phyloP scores from a whole-genome alignment of 92 coral and sea anemone genomes.

The Plumapathes pennacea region DNA sequence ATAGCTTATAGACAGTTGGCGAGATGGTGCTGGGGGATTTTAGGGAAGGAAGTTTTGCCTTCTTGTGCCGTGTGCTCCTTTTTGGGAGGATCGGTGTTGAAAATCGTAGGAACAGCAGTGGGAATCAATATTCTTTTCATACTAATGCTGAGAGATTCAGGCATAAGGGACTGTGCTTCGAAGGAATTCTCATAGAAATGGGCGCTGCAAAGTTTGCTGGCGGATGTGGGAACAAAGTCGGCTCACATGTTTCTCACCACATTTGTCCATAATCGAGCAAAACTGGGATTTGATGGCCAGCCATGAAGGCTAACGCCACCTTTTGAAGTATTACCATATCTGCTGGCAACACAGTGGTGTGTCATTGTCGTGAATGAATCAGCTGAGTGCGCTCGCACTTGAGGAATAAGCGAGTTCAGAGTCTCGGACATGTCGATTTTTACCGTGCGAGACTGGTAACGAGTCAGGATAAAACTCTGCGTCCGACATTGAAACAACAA shows the following conservation, averaged over 20 bases:
- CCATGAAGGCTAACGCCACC: neutral
- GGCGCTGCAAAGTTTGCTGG: conserved; percentile 2
- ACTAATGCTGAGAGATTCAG: neutral
- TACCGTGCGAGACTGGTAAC: no score
- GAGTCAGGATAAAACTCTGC: no score
- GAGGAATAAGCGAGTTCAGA: no score
- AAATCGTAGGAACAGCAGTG: conserved; percentile 1
- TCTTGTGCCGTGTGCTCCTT: no score
- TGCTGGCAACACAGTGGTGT: conserved; percentile 8
- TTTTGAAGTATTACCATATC: neutral
- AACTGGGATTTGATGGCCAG: neutral
- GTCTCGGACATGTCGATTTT: no score
- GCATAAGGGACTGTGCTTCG: conserved; percentile 1
- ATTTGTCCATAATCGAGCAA: conserved; percentile 4
- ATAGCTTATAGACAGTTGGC: no score
- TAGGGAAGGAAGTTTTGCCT: no score
- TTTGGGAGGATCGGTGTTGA: conserved; percentile 1
- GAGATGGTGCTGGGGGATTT: no score
- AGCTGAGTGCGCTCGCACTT: no score
- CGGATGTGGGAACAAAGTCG: neutral
- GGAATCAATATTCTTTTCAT: conserved; percentile 4
- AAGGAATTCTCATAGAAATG: neutral
- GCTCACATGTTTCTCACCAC: conserved; percentile 4
- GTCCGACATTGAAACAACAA: no score
- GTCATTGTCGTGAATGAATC: no score